Evolutionary conservation across 1,140 invertebrate genomes (phyloP).

Genomic region (Papilio machaon): DNA sequence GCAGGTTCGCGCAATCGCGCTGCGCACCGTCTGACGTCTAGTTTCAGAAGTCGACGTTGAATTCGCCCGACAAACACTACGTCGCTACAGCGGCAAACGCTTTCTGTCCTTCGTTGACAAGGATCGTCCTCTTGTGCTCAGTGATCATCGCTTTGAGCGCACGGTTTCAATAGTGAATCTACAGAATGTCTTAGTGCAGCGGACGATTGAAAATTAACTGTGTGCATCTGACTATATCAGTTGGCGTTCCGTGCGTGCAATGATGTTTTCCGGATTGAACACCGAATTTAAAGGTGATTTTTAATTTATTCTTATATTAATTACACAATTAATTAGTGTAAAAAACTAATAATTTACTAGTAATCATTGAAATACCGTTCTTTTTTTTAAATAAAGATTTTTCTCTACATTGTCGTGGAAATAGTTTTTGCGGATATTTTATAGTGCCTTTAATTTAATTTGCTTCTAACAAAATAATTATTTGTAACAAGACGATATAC

Average conservation of each 20-base stretch:
- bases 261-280: background rate
- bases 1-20: background rate
- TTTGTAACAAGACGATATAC: background rate
- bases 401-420: too few relatives aligned
- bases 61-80: background rate
- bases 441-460: too few relatives aligned
- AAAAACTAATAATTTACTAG: background rate
- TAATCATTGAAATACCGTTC: too few relatives aligned
- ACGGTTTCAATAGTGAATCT: background rate
- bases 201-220: background rate
- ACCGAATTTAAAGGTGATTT: background rate
- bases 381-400: too few relatives aligned
- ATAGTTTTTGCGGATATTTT: too few relatives aligned
- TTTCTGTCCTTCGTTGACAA: background rate
- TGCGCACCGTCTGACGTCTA: background rate
- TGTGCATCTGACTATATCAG: background rate
- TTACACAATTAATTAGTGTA: background rate
- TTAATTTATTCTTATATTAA: background rate
- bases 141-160: background rate
- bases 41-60: background rate
- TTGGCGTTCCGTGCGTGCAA: background rate
- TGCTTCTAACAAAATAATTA: too few relatives aligned
- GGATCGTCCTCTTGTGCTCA: background rate
- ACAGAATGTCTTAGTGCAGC: background rate
- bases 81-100: background rate